A percentile compares a stretch with the other conserved stretches of the same genome.
These are phyloP conservation scores for Oopsacas minuta DNA, from an alignment of 37 sponge, comb jelly and placozoan species.

Conservation along the genomic window DNA sequence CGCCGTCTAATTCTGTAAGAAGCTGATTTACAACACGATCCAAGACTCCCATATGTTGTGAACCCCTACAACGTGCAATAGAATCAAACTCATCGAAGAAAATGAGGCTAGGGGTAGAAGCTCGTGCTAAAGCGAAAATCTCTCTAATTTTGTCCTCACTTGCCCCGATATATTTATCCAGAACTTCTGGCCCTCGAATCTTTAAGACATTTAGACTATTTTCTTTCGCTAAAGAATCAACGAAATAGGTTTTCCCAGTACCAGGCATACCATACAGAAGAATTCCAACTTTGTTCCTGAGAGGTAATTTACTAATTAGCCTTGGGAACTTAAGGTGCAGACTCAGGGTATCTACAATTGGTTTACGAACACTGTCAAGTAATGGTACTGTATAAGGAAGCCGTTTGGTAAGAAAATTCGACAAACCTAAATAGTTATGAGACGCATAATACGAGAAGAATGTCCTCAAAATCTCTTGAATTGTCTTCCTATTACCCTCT, in stretches of 20 bases:
- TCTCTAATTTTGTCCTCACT: not conserved
- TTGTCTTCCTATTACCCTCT: not conserved
- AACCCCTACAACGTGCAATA: not conserved
- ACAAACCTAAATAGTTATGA: not conserved
- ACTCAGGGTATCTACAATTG: not conserved
- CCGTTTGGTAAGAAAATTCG: not conserved
- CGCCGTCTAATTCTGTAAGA: not conserved
- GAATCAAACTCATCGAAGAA: slow-evolving; percentile 7
- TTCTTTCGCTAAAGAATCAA: not conserved
- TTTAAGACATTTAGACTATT: not conserved
- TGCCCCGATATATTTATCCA: not conserved
- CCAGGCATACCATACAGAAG: slow-evolving; percentile 11
- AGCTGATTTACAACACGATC: slow-evolving; percentile 1
- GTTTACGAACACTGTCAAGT: not conserved
- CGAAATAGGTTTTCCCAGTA: not conserved
- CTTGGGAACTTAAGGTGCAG: not conserved
- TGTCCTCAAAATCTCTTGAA: not conserved
- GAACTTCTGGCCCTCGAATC: not conserved
- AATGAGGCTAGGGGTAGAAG: not conserved
- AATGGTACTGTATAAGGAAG: not conserved
- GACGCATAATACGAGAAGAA: not conserved
- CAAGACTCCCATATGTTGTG: not conserved
- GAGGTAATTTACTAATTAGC: not conserved
- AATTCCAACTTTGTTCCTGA: not conserved
- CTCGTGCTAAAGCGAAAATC: not conserved